A percentile compares a stretch with the other conserved stretches of the same genome.
Evolutionary conservation across 1,140 invertebrate genomes (phyloP).

Genomic region (Caenorhabditis latens): DNA sequence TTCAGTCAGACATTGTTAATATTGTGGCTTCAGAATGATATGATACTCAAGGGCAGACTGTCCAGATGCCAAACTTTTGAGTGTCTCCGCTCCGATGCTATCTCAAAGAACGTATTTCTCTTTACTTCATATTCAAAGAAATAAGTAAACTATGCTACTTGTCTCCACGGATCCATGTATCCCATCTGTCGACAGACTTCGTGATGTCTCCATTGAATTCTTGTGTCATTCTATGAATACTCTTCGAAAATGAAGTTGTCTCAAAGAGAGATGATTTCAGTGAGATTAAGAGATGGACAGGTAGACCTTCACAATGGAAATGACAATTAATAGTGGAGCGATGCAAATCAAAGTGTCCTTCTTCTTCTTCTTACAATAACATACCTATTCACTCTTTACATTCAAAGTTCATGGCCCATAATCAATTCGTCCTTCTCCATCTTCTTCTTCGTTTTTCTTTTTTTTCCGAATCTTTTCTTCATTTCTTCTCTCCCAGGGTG

Average conservation of each 20-base stretch:
- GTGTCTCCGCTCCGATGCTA: too few relatives aligned
- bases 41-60: too few relatives aligned
- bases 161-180: background rate
- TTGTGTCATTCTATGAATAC: background rate
- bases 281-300: background rate
- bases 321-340: slow-evolving; percentile 15
- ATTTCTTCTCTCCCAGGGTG: background rate
- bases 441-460: background rate
- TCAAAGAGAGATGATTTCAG: background rate
- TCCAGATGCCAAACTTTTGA: too few relatives aligned
- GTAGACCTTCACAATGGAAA: slow-evolving; percentile 11
- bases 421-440: slow-evolving; percentile 24
- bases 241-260: slow-evolving; percentile 2
- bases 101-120: too few relatives aligned
- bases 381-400: background rate
- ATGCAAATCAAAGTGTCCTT: slow-evolving; percentile 49
- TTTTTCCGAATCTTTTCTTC: background rate
- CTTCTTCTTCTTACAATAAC: background rate
- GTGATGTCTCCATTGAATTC: background rate
- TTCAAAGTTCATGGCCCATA: slow-evolving; percentile 32
- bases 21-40: too few relatives aligned
- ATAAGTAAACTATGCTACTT: background rate
- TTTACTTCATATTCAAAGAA: too few relatives aligned
- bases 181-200: background rate
- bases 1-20: too few relatives aligned